These are phyloP conservation scores for Tenualosa thibaudeaui DNA, from an alignment of 2,797 vertebrate species.

Conservation along the genomic window DNA sequence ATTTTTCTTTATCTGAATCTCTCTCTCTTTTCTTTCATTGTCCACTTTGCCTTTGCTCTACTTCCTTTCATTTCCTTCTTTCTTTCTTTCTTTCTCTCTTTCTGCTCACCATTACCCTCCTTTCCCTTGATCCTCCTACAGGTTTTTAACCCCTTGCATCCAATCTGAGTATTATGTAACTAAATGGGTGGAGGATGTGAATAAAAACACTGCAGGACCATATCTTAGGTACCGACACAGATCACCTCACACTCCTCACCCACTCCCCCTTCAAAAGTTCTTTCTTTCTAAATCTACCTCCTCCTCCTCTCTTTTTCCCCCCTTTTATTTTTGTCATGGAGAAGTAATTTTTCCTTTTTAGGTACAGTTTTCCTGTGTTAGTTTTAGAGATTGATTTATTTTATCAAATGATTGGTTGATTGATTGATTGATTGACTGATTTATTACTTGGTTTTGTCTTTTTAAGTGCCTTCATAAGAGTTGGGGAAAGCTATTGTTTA, in stretches of 20 bases:
- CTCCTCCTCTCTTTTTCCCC: slow-evolving; percentile 54
- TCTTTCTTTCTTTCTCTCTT: slow-evolving; percentile 67
- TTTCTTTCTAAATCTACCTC: slow-evolving; percentile 17
- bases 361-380: neutral
- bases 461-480: neutral
- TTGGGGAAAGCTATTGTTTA: neutral
- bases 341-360: neutral
- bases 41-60: slow-evolving; percentile 75
- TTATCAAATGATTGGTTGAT: neutral
- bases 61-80: slow-evolving; percentile 67
- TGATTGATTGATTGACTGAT: neutral
- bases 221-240: slow-evolving; percentile 92
- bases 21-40: slow-evolving; percentile 68
- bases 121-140: slow-evolving; percentile 79
- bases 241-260: slow-evolving; percentile 60
- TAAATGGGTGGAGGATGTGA: too few species aligned
- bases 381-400: neutral
- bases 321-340: slow-evolving; percentile 40
- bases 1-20: slow-evolving; percentile 73
- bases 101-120: slow-evolving; percentile 82
- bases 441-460: neutral
- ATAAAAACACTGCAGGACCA: slow-evolving; percentile 91
- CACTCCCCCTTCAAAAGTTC: slow-evolving; percentile 53
- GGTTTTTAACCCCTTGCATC: slow-evolving; percentile 75
- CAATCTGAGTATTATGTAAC: too few species aligned